Evolutionary conservation across 2,888 invertebrate genomes (phyloP), one percentile per base, ranked within the genome.

Genomic region (Nomada fabriciana): DNA sequence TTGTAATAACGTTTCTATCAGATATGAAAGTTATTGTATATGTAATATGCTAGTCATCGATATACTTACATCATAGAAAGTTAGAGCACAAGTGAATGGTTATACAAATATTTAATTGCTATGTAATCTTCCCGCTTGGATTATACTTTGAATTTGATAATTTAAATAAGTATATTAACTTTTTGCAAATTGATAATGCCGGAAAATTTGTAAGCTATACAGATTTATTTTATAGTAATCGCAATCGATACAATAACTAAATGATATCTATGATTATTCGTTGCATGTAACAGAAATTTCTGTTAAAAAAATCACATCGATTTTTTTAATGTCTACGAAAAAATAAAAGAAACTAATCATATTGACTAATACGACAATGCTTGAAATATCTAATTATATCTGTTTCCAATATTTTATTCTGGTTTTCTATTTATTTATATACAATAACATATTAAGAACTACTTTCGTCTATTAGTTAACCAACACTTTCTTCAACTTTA

Each of bases 61-160:
- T 70, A 80, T 64, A 81, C 64, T 70, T 76, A 69, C 55, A 73
- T 71, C 47, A 64, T 23, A 25, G 13, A 36, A 67, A 29, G n/a
- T 57, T 68, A 64, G 13, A 72, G 71, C 80, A 82, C 75, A 80
- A 82, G 53, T 50, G 47, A 68, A 63, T 13, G n/a, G 42, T 75
- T 78, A 65, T 43, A 47, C 47, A 47, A 11, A 47, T 47, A 53
- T 60, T 72, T 68, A 70, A 68, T 59, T 71, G 29, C 61, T 68
- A 53, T 73, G 25, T 52, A 70, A 72, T 70, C 60, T 23, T 80
- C 25, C 53, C 71, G 43, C 29, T 50, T 65, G 61, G 11, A 75
- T 69, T 64, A 80, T 71, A 81, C 72, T 43, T 74, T 85, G 76
- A 87, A 88, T 85, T 83, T 88, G 70, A 78, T 80, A 84, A 80